A percentile compares a stretch with the other conserved stretches of the same genome.
Evolutionary conservation across 2,797 vertebrate species (phyloP).

Genomic region (Alfaro cultratus): DNA sequence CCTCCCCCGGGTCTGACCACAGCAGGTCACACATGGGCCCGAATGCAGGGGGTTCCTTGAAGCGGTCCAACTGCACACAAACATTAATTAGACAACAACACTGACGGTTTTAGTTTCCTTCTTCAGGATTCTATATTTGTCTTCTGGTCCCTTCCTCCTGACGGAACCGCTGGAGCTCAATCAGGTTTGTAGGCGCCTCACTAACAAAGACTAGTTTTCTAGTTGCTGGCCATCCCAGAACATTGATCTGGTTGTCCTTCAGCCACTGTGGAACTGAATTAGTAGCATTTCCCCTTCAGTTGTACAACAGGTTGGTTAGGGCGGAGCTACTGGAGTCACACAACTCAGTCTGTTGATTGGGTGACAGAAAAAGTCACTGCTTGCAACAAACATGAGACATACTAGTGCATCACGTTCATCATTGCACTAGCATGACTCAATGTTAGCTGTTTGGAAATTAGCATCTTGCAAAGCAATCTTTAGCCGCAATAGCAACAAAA

Average conservation of each 20-base stretch:
- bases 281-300: not conserved
- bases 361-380: not conserved
- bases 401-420: not conserved
- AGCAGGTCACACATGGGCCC: conserved; percentile 98
- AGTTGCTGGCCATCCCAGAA: not conserved
- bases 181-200: not conserved
- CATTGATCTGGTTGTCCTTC: not conserved
- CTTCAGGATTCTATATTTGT: not conserved
- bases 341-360: not conserved
- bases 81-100: not conserved
- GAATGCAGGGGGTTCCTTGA: conserved; percentile 97
- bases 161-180: not conserved
- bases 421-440: not conserved
- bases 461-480: not conserved
- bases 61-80: conserved; percentile 92
- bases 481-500: not conserved
- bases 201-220: not conserved
- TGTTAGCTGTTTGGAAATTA: not conserved
- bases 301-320: not conserved
- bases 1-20: conserved; percentile 98
- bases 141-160: not conserved
- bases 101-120: not conserved
- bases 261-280: not conserved
- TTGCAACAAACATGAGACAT: not conserved
- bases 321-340: not conserved